phyloP scores from a whole-genome alignment of 2,888 invertebrate species.

The Amitus sp. region DNA sequence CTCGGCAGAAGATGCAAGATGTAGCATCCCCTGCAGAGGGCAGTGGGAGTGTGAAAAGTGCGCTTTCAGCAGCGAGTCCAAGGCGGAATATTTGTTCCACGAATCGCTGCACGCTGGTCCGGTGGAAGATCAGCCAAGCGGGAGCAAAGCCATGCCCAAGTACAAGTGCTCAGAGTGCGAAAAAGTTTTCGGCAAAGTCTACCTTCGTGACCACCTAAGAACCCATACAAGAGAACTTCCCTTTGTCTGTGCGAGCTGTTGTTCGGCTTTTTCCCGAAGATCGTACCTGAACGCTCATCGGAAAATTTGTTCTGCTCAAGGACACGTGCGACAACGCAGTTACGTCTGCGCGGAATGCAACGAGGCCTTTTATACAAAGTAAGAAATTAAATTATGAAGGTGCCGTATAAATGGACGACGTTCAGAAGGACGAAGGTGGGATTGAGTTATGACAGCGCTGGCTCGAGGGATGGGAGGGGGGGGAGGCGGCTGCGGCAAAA shows the following conservation, averaged over 20 bases:
- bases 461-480: constrained; percentile 64
- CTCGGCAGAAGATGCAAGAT: constrained; percentile 29
- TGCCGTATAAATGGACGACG: constrained; percentile 42
- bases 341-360: constrained; percentile 61
- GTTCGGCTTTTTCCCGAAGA: constrained; percentile 72
- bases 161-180: constrained; percentile 77
- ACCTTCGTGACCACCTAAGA: constrained; percentile 76
- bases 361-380: constrained; percentile 63
- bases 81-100: constrained; percentile 80
- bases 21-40: constrained; percentile 9
- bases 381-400: constrained; percentile 47
- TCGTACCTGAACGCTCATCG: constrained; percentile 74
- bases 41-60: constrained; percentile 73
- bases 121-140: constrained; percentile 50
- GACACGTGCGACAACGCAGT: constrained; percentile 44
- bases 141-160: constrained; percentile 63
- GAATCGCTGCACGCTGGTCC: constrained; percentile 74
- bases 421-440: constrained; percentile 62
- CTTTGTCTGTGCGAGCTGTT: constrained; percentile 73
- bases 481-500: too few relatives aligned
- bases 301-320: constrained; percentile 60
- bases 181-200: constrained; percentile 73
- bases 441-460: constrained; percentile 67
- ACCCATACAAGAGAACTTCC: constrained; percentile 81
- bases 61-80: constrained; percentile 72